Evolutionary conservation across 2,888 invertebrate species (phyloP), one percentile per base, ranked within the genome.

Genomic region (Ectemnius continuus): DNA sequence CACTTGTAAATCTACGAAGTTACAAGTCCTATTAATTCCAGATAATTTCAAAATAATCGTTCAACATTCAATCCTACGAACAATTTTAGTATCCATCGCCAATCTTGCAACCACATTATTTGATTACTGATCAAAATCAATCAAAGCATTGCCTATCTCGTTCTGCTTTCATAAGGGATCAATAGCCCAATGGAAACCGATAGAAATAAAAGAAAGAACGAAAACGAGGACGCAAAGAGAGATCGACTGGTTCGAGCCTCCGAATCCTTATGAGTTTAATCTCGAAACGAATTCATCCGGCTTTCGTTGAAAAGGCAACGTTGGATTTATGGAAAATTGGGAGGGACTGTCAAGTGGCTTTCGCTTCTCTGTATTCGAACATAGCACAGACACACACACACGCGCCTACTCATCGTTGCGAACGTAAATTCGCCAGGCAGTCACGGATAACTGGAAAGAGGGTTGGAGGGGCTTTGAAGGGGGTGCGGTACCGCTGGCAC

Each of bases 291-390:
- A 56, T 63, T 56, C 57, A 57, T 56, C 56, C 20, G 16, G 63
- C 28, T 57, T 36, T 26, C 56, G 56, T 57, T 61, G 68, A 69
- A 66, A 67, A 61, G 20, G 57, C 28, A 23, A 59, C 18, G 60
- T 66, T 59, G 78, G 62, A 76, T 79, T 79, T 76, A 78, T 73
- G 79, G 79, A 78, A 79, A 76, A 36, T 76, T 57, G 72, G 56
- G 26, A 62, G 57, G 63, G 52, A 58, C 13, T 8, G 2, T 26
- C 36, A 36, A 36, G 48, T 4, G 52, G 63, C 16, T 14, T 20
- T 0, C 13, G 36, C 20, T 48, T 56, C 58, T 13, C 28, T 56
- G 63, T 47, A 61, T 4, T 20, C 4, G 58, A 59, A 11, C 20
- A 36, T 56, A 14, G 45, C n/a, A 23, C 4, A 18, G 57, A n/a